A percentile compares a stretch with the other conserved stretches of the same genome.
phyloP scores from a whole-genome alignment of 2,888 invertebrate species.

The Orthosia cruda region DNA sequence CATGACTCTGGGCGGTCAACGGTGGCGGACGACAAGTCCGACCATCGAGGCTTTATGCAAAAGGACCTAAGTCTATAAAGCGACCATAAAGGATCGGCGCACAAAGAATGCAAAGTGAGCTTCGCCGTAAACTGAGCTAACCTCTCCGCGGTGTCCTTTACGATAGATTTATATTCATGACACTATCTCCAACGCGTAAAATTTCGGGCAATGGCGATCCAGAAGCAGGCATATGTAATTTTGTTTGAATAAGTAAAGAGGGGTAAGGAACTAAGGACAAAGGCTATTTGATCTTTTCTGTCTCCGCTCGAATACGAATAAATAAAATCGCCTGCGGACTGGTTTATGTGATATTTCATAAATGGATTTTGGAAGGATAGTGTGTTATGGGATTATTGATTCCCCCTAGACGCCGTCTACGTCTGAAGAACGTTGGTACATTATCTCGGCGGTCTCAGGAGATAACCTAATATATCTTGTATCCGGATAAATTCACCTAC shows the following conservation, averaged over 20 bases:
- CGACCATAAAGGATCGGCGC: slow-evolving; percentile 88
- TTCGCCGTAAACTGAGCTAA: slow-evolving; percentile 86
- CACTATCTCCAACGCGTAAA: slow-evolving; percentile 91
- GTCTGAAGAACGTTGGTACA: slow-evolving; percentile 76
- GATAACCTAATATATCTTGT: slow-evolving; percentile 75
- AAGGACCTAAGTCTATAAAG: slow-evolving; percentile 90
- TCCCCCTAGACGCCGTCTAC: slow-evolving; percentile 76
- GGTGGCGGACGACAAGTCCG: slow-evolving; percentile 68
- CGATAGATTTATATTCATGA: slow-evolving; percentile 92
- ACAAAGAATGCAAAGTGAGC: slow-evolving; percentile 92
- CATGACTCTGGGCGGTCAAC: slow-evolving; percentile 66
- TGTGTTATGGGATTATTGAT: slow-evolving; percentile 86
- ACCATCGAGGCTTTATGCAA: slow-evolving; percentile 87
- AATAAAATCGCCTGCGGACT: slow-evolving; percentile 86
- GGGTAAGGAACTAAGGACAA: slow-evolving; percentile 86
- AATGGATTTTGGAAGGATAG: slow-evolving; percentile 87
- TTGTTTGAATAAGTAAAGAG: slow-evolving; percentile 92
- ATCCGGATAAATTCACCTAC: slow-evolving; percentile 66
- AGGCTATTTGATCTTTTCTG: slow-evolving; percentile 90
- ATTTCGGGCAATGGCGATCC: slow-evolving; percentile 91
- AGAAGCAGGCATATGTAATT: slow-evolving; percentile 91
- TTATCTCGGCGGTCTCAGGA: slow-evolving; percentile 76
- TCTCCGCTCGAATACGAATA: slow-evolving; percentile 83
- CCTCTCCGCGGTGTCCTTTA: slow-evolving; percentile 89
- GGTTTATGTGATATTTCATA: slow-evolving; percentile 89